Conservation (phyloP, 2,888 invertebrate species). For the Leptinotarsa haldemani region DNA sequence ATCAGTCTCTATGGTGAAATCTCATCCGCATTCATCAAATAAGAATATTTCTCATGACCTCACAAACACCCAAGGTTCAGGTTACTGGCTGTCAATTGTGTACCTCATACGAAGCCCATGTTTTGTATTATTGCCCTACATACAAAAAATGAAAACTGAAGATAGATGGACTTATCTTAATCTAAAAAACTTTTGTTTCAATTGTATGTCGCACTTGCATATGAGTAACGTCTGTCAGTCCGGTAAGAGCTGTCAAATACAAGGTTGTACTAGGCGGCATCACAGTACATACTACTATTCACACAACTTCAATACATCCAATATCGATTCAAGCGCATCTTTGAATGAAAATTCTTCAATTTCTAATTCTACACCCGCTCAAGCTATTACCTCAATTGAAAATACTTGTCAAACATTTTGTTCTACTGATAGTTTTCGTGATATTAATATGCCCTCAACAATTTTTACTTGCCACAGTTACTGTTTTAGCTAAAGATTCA, state of each 20-base stretch:
- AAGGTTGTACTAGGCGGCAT: not conserved
- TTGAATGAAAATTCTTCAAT: too few species aligned
- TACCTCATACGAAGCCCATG: not conserved
- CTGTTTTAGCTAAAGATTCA: not conserved
- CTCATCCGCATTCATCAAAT: too few species aligned
- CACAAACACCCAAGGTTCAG: not conserved
- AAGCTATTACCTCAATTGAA: not conserved
- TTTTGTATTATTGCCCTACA: not conserved
- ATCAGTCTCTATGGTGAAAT: too few species aligned
- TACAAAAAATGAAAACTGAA: not conserved
- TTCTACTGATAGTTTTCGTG: not conserved
- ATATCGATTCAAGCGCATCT: too few species aligned
- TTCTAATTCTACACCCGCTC: not conserved
- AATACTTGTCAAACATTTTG: not conserved
- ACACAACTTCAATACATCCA: not conserved
- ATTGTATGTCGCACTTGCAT: not conserved
- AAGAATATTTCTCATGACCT: not conserved
- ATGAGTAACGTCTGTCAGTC: not conserved
- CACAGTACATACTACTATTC: not conserved
- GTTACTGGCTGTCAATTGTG: not conserved
- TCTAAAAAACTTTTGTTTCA: not conserved
- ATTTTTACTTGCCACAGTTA: slow-evolving; percentile 1
- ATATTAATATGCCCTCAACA: not conserved
- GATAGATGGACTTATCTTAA: not conserved
- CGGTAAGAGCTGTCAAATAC: not conserved